These are phyloP conservation scores for Nannospalax galili DNA, from an alignment of 2,113 vertebrate species.

Conservation along the genomic window DNA sequence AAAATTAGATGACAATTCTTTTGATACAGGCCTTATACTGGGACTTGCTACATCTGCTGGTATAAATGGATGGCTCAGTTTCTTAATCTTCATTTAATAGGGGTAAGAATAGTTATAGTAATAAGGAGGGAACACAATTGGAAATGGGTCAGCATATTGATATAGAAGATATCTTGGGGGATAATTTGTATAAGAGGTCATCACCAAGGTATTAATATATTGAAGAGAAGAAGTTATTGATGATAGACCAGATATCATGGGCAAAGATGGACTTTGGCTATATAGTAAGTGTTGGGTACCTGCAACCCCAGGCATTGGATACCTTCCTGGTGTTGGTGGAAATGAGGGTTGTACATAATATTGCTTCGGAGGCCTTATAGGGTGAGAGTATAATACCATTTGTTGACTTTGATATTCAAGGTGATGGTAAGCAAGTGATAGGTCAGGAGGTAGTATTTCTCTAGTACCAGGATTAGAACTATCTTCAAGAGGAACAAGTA, in stretches of 20 bases:
- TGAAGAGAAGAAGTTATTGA: constrained; percentile 90
- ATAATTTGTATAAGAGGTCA: constrained; percentile 90
- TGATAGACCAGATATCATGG: constrained; percentile 90
- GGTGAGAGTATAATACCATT: constrained; percentile 50
- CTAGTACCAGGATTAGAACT: constrained; percentile 86
- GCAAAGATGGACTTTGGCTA: constrained; percentile 90
- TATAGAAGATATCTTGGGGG: constrained; percentile 88
- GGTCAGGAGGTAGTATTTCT: constrained; percentile 84
- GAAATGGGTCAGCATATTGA: constrained; percentile 89
- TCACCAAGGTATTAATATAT: constrained; percentile 90
- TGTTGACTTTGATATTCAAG: constrained; percentile 91
- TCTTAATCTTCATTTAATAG: constrained; percentile 93
- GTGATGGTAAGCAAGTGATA: constrained; percentile 80
- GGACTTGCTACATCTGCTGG: constrained; percentile 92
- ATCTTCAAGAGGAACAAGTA: constrained; percentile 92
- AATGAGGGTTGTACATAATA: neutral
- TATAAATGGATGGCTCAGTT: constrained; percentile 92
- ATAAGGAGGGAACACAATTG: constrained; percentile 89
- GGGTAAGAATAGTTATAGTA: constrained; percentile 91
- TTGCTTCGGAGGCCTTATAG: neutral
- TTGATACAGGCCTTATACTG: constrained; percentile 90
- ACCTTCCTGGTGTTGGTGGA: neutral
- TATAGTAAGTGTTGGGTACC: constrained; percentile 92
- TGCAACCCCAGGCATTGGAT: constrained; percentile 87
- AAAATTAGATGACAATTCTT: constrained; percentile 89